These are phyloP conservation scores for Diglossa cyanea DNA, from an alignment of 2,797 vertebrate species.

Conservation along the genomic window DNA sequence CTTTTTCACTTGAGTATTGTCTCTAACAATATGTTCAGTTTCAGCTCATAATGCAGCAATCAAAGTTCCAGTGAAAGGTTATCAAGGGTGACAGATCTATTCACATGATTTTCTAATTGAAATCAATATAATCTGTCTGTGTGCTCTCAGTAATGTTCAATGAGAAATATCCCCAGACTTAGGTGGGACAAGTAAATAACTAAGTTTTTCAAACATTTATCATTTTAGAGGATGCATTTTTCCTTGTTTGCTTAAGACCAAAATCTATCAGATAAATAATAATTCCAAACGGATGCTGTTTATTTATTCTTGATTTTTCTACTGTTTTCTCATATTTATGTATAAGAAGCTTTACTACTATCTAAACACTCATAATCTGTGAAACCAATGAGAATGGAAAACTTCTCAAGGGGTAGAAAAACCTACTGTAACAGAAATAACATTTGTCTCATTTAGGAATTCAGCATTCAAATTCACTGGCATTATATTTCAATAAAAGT, in stretches of 20 bases:
- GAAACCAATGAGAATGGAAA: background rate
- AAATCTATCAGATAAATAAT: conserved; percentile 42
- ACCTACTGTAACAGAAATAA: background rate
- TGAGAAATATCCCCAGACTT: background rate
- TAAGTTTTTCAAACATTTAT: background rate
- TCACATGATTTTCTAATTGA: conserved; percentile 41
- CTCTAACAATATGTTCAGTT: background rate
- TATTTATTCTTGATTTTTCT: conserved; percentile 26
- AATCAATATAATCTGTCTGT: background rate
- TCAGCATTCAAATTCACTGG: background rate
- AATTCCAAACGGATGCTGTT: conserved; percentile 38
- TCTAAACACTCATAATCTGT: background rate
- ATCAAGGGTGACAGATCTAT: background rate
- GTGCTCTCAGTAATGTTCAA: background rate
- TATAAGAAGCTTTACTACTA: conserved; percentile 26
- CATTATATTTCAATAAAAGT: background rate
- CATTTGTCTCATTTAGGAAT: conserved; percentile 27
- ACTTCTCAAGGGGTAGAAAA: background rate
- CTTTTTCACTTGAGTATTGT: background rate
- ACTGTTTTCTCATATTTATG: conserved; percentile 30
- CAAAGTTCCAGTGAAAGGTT: background rate
- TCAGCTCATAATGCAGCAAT: background rate
- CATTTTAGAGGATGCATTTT: conserved; percentile 6
- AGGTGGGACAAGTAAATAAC: background rate
- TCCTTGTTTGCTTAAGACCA: conserved; percentile 33